phyloP scores from a whole-genome alignment of 2,888 invertebrate species.

The Coelopa pilipes region DNA sequence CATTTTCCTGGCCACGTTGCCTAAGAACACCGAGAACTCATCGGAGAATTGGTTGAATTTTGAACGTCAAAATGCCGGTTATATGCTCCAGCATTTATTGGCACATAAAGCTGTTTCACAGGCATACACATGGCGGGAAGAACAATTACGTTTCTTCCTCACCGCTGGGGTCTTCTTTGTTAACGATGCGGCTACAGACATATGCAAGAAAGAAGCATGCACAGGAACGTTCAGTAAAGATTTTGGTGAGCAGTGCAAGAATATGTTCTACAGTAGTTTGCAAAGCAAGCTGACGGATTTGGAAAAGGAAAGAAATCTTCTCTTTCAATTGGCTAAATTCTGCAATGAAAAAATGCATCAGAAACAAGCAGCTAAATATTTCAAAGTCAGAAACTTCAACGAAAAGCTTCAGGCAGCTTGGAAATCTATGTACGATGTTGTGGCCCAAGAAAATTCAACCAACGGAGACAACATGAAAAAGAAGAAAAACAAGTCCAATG shows the following conservation, averaged over 20 bases:
- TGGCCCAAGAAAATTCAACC: conserved; percentile 25
- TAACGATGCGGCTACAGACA: conserved; percentile 60
- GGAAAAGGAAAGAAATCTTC: conserved; percentile 71
- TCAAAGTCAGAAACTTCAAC: conserved; percentile 68
- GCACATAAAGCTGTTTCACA: conserved; percentile 61
- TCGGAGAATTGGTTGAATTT: conserved; percentile 74
- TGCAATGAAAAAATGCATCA: conserved; percentile 70
- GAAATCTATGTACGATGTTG: conserved; percentile 70
- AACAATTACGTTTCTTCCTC: conserved; percentile 75
- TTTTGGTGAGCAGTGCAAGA: conserved; percentile 72
- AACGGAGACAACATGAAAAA: conserved; percentile 41
- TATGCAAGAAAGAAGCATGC: conserved; percentile 59
- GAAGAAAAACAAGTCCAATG: conserved; percentile 66
- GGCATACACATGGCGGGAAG: conserved; percentile 72
- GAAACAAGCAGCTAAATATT: conserved; percentile 68
- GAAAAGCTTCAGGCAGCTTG: conserved; percentile 72
- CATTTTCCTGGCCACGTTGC: conserved; percentile 71
- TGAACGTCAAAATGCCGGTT: conserved; percentile 76
- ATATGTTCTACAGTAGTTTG: conserved; percentile 77
- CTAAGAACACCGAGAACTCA: conserved; percentile 64
- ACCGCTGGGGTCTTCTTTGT: conserved; percentile 74
- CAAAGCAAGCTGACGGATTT: conserved; percentile 76
- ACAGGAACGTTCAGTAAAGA: conserved; percentile 65
- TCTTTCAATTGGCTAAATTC: conserved; percentile 71
- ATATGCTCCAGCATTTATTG: conserved; percentile 68